phyloP scores from a whole-genome alignment of 2,113 vertebrate species.

The Chrysochloris asiatica region DNA sequence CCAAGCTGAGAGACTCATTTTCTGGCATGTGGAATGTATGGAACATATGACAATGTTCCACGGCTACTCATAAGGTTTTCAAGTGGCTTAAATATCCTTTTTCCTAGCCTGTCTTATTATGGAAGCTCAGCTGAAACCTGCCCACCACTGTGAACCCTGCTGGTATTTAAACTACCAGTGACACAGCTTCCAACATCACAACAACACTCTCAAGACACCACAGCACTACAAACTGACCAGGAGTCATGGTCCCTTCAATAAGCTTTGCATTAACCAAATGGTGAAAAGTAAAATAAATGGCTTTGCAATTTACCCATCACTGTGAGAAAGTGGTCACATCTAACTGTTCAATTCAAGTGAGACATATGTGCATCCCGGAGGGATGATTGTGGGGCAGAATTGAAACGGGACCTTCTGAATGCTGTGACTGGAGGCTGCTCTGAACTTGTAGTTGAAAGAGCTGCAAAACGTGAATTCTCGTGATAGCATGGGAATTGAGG shows the following conservation, averaged over 20 bases:
- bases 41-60: too few species aligned
- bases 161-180: too few species aligned
- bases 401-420: not conserved
- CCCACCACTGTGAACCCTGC: too few species aligned
- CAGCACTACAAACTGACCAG: too few species aligned
- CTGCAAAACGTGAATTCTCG: not conserved
- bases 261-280: not conserved
- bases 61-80: too few species aligned
- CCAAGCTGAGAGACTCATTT: too few species aligned
- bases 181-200: too few species aligned
- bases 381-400: not conserved
- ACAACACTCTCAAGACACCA: too few species aligned
- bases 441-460: not conserved
- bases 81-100: not conserved
- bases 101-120: too few species aligned
- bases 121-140: too few species aligned
- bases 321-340: not conserved
- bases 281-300: not conserved
- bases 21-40: too few species aligned
- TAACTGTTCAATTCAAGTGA: not conserved
- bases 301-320: not conserved
- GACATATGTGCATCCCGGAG: rapidly evolving
- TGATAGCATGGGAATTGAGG: not conserved
- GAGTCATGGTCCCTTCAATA: not conserved
- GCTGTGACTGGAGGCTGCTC: not conserved